These are phyloP conservation scores for Phoebastria nigripes DNA, from an alignment of 2,797 vertebrate genomes.

Conservation along the genomic window DNA sequence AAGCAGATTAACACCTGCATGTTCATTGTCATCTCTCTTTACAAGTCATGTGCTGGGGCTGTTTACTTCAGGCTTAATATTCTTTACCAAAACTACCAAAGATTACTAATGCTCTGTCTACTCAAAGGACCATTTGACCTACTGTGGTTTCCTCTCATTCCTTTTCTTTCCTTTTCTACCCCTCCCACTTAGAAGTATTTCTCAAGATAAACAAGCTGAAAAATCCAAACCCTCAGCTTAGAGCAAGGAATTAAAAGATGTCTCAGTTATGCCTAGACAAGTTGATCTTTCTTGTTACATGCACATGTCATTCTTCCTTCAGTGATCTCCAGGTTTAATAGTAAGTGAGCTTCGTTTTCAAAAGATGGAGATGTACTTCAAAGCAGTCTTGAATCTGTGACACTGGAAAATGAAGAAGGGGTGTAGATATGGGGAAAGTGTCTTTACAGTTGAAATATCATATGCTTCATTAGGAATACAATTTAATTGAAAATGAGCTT, in stretches of 20 bases:
- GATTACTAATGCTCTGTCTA: not conserved
- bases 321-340: not conserved
- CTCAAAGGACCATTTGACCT: not conserved
- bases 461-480: not conserved
- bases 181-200: not conserved
- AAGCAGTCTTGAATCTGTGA: not conserved
- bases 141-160: not conserved
- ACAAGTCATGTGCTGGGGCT: accelerated
- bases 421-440: not conserved
- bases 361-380: not conserved
- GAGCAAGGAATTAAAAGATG: not conserved
- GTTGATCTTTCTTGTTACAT: not conserved
- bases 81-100: not conserved
- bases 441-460: not conserved
- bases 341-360: not conserved
- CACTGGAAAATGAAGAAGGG: not conserved
- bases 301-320: not conserved
- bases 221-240: not conserved
- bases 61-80: not conserved
- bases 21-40: not conserved
- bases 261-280: not conserved
- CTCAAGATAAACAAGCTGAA: not conserved
- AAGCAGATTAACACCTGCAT: not conserved
- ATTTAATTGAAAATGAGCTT: not conserved
- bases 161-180: not conserved